A percentile compares a stretch with the other conserved stretches of the same genome.
phyloP scores from a whole-genome alignment of 2,797 vertebrate genomes.

The Luscinia megarhynchos region DNA sequence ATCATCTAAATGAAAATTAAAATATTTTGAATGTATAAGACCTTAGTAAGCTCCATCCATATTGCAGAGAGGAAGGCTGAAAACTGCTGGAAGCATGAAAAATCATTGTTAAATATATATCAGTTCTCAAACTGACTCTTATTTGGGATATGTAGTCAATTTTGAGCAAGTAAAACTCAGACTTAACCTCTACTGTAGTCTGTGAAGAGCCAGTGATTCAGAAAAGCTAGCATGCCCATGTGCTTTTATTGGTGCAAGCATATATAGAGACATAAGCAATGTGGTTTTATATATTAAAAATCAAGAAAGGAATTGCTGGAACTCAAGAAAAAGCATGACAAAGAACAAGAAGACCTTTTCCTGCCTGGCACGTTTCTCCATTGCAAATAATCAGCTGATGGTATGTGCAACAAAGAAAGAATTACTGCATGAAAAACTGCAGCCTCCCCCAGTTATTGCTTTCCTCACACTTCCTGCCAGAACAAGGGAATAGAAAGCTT shows the following conservation, averaged over 20 bases:
- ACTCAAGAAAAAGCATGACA: constrained; percentile 5
- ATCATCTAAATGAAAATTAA: neutral
- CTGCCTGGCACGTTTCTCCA: neutral
- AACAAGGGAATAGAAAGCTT: constrained; percentile 54
- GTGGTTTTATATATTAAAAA: neutral
- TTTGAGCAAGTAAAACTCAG: neutral
- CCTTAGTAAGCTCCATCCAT: neutral
- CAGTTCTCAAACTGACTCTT: neutral
- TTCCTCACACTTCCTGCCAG: constrained; percentile 15
- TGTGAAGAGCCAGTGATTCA: neutral
- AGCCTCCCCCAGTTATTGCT: constrained; percentile 31
- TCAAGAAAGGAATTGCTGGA: neutral
- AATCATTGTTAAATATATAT: neutral
- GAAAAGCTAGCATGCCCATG: neutral
- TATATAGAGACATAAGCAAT: neutral
- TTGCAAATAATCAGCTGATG: constrained; percentile 4
- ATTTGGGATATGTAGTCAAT: neutral
- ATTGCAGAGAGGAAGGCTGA: neutral
- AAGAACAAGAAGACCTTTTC: neutral
- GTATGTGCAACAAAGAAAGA: constrained; percentile 22
- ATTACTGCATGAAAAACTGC: constrained; percentile 51
- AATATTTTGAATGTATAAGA: neutral
- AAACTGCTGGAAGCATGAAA: neutral
- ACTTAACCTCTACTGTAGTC: neutral
- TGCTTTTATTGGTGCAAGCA: neutral